Conservation (phyloP, 1,140 invertebrate species). For the Drosophila pseudoobscura region DNA sequence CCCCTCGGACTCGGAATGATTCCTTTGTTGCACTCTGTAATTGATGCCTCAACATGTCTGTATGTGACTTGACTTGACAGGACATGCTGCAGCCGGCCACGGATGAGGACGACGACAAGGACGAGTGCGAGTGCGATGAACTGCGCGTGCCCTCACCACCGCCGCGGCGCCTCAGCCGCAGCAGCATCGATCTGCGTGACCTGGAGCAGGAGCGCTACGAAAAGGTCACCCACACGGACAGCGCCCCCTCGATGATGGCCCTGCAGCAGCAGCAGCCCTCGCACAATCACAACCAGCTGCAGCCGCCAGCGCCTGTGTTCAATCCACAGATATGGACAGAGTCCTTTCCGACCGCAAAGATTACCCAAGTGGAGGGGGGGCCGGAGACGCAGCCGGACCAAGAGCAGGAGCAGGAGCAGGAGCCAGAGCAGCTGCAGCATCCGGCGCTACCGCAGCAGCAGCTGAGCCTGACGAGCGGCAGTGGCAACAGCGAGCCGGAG, state of each 20-base stretch:
- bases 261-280: slow-evolving; percentile 57
- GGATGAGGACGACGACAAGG: slow-evolving; percentile 82
- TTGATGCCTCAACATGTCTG: slow-evolving; percentile 16
- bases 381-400: slow-evolving; percentile 13
- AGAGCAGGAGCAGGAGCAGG: slow-evolving; percentile 8
- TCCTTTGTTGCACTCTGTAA: slow-evolving; percentile 25
- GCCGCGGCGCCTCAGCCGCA: slow-evolving; percentile 79
- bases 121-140: slow-evolving; percentile 83
- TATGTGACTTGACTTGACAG: slow-evolving; percentile 36
- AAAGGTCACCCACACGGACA: slow-evolving; percentile 82
- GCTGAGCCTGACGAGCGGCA: slow-evolving; percentile 66
- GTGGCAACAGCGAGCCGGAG: slow-evolving; percentile 63
- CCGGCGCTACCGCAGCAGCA: slow-evolving; percentile 42
- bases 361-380: neutral
- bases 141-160: slow-evolving; percentile 80
- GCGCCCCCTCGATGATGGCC: slow-evolving; percentile 83
- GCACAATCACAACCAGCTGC: slow-evolving; percentile 47
- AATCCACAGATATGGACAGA: slow-evolving; percentile 71
- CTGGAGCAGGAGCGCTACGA: slow-evolving; percentile 82
- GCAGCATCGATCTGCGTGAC: slow-evolving; percentile 83
- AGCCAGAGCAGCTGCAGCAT: neutral
- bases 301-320: slow-evolving; percentile 61
- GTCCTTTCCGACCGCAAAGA: slow-evolving; percentile 24
- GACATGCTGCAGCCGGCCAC: slow-evolving; percentile 79
- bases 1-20: neutral